These are phyloP conservation scores for Deroplatys truncata DNA, from an alignment of 2,888 invertebrate species.

Conservation along the genomic window DNA sequence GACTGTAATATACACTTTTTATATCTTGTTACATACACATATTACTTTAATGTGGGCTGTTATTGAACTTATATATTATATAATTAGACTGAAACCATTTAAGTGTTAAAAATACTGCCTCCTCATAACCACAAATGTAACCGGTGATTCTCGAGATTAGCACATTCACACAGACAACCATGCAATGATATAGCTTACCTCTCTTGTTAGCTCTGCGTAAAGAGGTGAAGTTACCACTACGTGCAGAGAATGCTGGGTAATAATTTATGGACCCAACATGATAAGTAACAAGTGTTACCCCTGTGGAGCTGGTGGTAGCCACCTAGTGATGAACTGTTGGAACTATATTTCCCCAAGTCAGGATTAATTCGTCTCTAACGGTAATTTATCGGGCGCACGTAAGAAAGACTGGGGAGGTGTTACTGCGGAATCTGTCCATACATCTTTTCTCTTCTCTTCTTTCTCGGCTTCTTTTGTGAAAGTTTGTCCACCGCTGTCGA, in stretches of 20 bases:
- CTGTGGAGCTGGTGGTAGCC: background rate
- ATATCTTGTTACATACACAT: too few relatives aligned
- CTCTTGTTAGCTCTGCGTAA: too few relatives aligned
- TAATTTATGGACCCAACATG: background rate
- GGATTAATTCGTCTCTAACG: background rate
- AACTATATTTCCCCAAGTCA: background rate
- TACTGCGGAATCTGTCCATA: background rate
- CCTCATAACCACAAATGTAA: too few relatives aligned
- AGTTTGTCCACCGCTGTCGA: background rate
- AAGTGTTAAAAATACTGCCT: too few relatives aligned
- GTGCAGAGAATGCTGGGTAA: background rate
- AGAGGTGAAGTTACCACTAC: background rate
- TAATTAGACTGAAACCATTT: too few relatives aligned
- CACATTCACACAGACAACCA: too few relatives aligned
- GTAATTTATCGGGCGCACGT: background rate
- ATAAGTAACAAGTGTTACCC: background rate
- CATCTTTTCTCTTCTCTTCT: background rate
- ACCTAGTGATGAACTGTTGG: background rate
- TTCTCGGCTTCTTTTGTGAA: background rate
- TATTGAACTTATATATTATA: too few relatives aligned
- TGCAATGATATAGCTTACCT: too few relatives aligned
- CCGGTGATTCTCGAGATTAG: too few relatives aligned
- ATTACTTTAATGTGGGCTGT: too few relatives aligned
- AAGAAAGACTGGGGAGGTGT: background rate
- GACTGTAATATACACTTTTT: too few relatives aligned